Evolutionary conservation across 2,113 vertebrate species (phyloP), one percentile per base, ranked within the genome.

Genomic region (Eulemur rufifrons): DNA sequence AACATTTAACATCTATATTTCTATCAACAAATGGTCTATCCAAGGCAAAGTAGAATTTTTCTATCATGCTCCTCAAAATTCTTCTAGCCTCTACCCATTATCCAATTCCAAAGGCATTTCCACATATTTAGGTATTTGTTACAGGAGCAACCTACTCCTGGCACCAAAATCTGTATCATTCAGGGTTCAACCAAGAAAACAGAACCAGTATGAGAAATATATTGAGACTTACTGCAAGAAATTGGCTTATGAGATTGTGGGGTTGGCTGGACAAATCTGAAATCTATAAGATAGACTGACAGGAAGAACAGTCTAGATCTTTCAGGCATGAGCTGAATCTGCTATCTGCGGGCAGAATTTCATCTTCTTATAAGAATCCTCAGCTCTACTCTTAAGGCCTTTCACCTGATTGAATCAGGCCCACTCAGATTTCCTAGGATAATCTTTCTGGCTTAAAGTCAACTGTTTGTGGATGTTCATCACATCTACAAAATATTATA

Each of bases 81-180:
- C 5, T 54, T 54, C 52, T 54, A 83, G 56, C 34, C 18, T 83
- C 29, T 61, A 77, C 61, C 29, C 5, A 61, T 76, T 76, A 80
- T 45, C 71, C 47, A 81, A 73, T 83, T 69, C n/a, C 39, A 77
- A 61, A 52, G 34, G 50, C 42, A 78, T 45, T 82, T 86, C 34
- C 14, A 71, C 52, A 25, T 78, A 61, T 47, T 95, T 86, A 81
- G 32, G 47, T 56, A 29, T 50, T 76, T 87, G 27, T 94, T 76
- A 56, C 6, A 87, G 56, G 27, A 86, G 59, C 68, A 68, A 42
- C 42, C 23, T 78, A 37, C 20, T 68, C 45, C 17, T 77, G 54
- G 32, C 89, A 85, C 25, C 27, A 90, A 89, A 89, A 86, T 89
- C 23, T 84, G 23, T 59, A 86, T 81, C 95, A 93, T 37, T 93